Evolutionary conservation across 2,797 vertebrate species (phyloP).

Genomic region (Anableps anableps): DNA sequence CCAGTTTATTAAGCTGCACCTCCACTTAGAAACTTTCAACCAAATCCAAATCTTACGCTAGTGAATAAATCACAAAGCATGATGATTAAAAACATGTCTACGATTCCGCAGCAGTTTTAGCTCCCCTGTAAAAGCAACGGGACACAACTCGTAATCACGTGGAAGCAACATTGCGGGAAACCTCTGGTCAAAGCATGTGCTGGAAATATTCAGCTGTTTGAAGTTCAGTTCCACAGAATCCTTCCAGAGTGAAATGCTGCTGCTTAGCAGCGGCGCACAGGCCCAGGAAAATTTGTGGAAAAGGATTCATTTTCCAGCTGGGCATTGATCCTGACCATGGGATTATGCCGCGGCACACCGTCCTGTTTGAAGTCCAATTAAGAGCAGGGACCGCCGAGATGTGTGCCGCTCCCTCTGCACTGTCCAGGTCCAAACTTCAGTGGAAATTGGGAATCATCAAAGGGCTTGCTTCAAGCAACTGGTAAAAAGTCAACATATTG

Average conservation of each 20-base stretch:
- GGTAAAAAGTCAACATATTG: neutral
- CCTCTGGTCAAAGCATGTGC: conserved; percentile 18
- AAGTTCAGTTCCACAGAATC: conserved; percentile 30
- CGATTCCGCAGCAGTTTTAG: conserved; percentile 1
- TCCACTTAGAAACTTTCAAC: neutral
- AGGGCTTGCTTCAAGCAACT: neutral
- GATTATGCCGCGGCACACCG: conserved; percentile 33
- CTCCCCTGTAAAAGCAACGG: conserved; percentile 3
- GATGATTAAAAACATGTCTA: neutral
- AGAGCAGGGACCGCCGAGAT: conserved; percentile 15
- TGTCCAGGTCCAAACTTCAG: conserved; percentile 11
- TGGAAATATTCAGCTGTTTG: conserved; percentile 52
- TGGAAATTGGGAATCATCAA: conserved; percentile 13
- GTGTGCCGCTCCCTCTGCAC: conserved; percentile 3
- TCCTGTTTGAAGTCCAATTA: conserved; percentile 54
- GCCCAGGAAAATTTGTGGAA: conserved; percentile 42
- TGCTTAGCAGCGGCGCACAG: conserved; percentile 38
- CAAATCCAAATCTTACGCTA: neutral
- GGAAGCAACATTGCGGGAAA: conserved; percentile 28
- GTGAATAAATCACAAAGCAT: neutral
- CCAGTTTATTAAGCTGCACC: neutral
- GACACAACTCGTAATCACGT: conserved; percentile 7
- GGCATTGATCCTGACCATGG: conserved; percentile 54
- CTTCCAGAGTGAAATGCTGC: conserved; percentile 23
- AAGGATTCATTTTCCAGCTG: conserved; percentile 59